These are phyloP conservation scores for Acanthaster planci DNA, from an alignment of 35 echinoderm and acorn worm species.

Conservation along the genomic window DNA sequence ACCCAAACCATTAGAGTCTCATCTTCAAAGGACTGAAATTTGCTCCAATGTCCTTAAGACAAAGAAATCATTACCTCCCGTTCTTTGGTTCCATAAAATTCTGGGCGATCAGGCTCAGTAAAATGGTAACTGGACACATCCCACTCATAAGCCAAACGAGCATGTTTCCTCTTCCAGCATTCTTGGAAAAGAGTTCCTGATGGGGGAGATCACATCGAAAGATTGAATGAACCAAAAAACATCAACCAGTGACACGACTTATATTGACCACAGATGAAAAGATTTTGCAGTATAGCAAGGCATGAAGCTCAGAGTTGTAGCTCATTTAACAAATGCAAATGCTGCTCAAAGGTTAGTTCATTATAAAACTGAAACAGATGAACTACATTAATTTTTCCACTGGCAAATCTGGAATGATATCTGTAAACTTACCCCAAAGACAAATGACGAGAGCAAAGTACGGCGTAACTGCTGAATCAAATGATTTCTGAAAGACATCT, in stretches of 20 bases:
- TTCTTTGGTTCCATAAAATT: slow-evolving; percentile 97
- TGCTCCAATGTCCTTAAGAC: not conserved
- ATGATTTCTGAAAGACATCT: slow-evolving; percentile 84
- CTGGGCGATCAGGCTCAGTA: slow-evolving; percentile 83
- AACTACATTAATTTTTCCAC: too few relatives aligned
- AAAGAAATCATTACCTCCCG: slow-evolving; percentile 65
- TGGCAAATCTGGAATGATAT: not conserved
- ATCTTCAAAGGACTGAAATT: not conserved
- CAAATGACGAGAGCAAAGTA: slow-evolving; percentile 95
- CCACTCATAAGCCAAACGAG: slow-evolving; percentile 93
- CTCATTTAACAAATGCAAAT: too few relatives aligned
- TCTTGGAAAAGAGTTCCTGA: slow-evolving; percentile 93
- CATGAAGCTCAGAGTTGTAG: too few relatives aligned
- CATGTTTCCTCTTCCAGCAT: slow-evolving; percentile 83
- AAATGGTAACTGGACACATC: slow-evolving; percentile 81
- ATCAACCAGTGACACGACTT: too few relatives aligned
- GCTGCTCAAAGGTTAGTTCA: too few relatives aligned
- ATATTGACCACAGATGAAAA: too few relatives aligned
- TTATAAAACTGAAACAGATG: not conserved
- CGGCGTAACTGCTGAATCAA: slow-evolving; percentile 92
- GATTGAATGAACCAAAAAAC: not conserved
- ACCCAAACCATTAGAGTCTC: not conserved
- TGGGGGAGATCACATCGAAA: not conserved
- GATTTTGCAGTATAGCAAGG: too few relatives aligned
- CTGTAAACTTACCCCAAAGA: slow-evolving; percentile 90